phyloP scores from a whole-genome alignment of 2,888 invertebrate genomes.

The Hemaris fuciformis region DNA sequence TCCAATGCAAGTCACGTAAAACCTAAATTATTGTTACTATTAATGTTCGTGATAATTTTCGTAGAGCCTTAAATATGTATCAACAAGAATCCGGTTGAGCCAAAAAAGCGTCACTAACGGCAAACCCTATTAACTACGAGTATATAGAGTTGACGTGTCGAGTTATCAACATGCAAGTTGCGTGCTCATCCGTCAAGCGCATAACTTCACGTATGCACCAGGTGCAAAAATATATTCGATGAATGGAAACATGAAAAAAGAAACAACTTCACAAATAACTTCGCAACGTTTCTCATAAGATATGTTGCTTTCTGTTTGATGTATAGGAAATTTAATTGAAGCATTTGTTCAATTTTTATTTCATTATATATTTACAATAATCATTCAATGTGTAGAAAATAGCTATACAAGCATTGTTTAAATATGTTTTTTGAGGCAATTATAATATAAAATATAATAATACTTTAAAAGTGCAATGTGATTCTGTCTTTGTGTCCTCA shows the following conservation, averaged over 20 bases:
- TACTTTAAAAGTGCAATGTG: no score
- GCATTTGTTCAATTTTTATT: background rate
- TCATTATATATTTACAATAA: no score
- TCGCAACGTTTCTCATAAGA: background rate
- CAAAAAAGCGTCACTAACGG: background rate
- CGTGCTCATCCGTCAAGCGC: conserved; percentile 40
- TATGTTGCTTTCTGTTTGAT: background rate
- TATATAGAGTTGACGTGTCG: background rate
- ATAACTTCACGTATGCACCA: conserved; percentile 55
- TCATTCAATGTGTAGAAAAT: no score
- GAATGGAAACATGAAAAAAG: background rate
- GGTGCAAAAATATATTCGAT: conserved; percentile 42
- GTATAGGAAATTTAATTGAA: background rate
- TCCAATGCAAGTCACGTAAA: conserved; percentile 42
- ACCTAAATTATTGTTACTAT: background rate
- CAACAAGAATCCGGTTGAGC: background rate
- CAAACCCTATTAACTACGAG: conserved; percentile 10
- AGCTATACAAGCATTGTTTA: no score
- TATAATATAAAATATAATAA: no score
- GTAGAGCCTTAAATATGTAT: conserved; percentile 19
- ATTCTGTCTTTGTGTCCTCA: no score
- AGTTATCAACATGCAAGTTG: conserved; percentile 37
- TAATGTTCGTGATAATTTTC: conserved; percentile 9
- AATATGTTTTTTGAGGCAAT: no score
- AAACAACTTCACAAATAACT: background rate